Percentiles rank a stretch among this genome's conserved stretches.
Conservation (phyloP, 1,140 invertebrate genomes). For the Drosophila rhopaloa region DNA sequence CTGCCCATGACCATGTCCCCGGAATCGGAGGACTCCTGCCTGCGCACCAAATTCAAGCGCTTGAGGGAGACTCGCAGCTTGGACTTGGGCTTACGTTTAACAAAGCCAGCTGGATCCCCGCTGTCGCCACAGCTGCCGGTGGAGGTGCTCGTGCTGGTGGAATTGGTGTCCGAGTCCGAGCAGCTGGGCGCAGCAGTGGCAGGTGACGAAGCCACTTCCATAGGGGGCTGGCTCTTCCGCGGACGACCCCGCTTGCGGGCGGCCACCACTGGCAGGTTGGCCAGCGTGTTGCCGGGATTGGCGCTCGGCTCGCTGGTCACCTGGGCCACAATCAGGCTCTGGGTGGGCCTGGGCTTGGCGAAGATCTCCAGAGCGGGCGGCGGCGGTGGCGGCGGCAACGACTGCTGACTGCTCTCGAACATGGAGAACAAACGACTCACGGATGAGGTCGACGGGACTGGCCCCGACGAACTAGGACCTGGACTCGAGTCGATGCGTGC, state of each 20-base stretch:
- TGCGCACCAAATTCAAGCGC: conserved; percentile 37
- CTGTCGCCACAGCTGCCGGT: conserved; percentile 15
- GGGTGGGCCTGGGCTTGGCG: conserved; percentile 51
- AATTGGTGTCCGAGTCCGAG: conserved; percentile 48
- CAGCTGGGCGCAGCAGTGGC: neutral
- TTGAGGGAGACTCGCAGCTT: conserved; percentile 63
- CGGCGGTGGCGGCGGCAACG: conserved; percentile 10
- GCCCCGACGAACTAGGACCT: neutral
- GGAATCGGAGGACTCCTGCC: conserved; percentile 43
- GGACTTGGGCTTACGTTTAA: conserved; percentile 18
- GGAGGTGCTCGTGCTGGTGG: conserved; percentile 13
- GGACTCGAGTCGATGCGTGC: conserved; percentile 74
- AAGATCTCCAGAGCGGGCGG: conserved; percentile 52
- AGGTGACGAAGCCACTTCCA: neutral
- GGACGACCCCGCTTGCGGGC: conserved; percentile 42
- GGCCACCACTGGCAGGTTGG: neutral
- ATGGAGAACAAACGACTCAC: conserved; percentile 45
- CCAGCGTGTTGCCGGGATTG: neutral
- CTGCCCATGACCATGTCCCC: conserved; percentile 6
- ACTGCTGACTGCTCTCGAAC: conserved; percentile 27
- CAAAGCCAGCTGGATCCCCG: neutral
- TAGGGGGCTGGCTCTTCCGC: conserved; percentile 14
- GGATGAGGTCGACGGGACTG: neutral
- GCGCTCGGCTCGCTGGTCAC: conserved; percentile 48
- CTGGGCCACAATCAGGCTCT: conserved; percentile 64